Conservation (phyloP, 2,797 vertebrate species). For the Luscinia megarhynchos region DNA sequence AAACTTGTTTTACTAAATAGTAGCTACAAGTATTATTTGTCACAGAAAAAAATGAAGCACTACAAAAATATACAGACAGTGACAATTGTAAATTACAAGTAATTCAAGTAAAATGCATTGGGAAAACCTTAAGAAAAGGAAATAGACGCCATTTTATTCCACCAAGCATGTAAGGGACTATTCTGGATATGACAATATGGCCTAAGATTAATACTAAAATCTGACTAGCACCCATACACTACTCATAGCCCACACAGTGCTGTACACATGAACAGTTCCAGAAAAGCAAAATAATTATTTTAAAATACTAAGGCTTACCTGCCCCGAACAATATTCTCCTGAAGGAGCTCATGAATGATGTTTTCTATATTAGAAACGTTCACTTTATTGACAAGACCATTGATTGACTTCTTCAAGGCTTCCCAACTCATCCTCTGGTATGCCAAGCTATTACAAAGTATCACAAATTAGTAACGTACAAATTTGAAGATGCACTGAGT, state of each 20-base stretch:
- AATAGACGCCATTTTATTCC: neutral
- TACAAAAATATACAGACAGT: neutral
- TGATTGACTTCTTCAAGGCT: slow-evolving; percentile 98
- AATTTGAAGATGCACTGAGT: neutral
- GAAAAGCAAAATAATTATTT: neutral
- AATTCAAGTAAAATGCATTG: neutral
- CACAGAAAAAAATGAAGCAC: neutral
- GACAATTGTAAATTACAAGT: neutral
- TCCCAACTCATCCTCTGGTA: slow-evolving; percentile 99
- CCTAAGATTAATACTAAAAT: neutral
- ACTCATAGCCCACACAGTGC: neutral
- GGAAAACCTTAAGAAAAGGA: neutral
- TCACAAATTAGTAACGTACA: neutral
- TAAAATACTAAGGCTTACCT: slow-evolving; percentile 79
- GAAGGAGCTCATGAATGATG: slow-evolving; percentile 96
- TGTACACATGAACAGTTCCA: neutral
- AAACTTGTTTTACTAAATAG: neutral
- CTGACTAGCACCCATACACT: neutral
- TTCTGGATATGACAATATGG: neutral
- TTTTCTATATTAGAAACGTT: slow-evolving; percentile 96
- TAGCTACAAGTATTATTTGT: neutral
- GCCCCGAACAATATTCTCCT: slow-evolving; percentile 96
- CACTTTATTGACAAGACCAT: slow-evolving; percentile 97
- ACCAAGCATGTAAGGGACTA: neutral
- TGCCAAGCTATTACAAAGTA: slow-evolving; percentile 84